phyloP scores from a whole-genome alignment of 35 echinoderm and acorn worm genomes.

The Stichopus chloronotus region DNA sequence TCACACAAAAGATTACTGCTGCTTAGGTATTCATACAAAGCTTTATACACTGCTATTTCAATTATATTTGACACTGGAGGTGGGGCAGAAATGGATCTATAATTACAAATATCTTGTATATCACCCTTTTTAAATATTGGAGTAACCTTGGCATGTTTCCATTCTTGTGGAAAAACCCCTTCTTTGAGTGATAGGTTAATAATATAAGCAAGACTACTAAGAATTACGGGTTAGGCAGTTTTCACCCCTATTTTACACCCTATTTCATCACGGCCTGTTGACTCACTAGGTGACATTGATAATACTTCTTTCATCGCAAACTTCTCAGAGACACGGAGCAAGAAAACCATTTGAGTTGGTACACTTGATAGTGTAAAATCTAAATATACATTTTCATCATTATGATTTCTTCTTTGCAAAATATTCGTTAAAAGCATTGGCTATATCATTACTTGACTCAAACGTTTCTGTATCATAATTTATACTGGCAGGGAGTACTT shows the following conservation, averaged over 20 bases:
- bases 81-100: no score
- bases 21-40: background rate
- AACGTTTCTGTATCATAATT: background rate
- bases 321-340: background rate
- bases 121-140: background rate
- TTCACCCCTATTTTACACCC: background rate
- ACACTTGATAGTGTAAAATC: conserved; percentile 11
- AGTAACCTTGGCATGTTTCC: conserved; percentile 32
- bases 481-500: background rate
- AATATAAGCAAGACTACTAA: conserved; percentile 6
- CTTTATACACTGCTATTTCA: background rate
- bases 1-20: conserved; percentile 1
- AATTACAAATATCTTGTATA: background rate
- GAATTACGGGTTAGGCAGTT: background rate
- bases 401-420: background rate
- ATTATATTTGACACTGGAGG: background rate
- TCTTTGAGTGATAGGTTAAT: conserved; percentile 33
- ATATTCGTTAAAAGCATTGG: background rate
- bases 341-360: background rate
- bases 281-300: conserved; percentile 15
- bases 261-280: background rate
- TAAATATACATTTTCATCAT: background rate
- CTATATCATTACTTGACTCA: background rate
- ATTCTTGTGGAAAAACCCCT: conserved; percentile 18
- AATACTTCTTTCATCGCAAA: background rate